A percentile compares a stretch with the other conserved stretches of the same genome.
phyloP scores from a whole-genome alignment of 2,888 invertebrate species.

The Drosophila recens region DNA sequence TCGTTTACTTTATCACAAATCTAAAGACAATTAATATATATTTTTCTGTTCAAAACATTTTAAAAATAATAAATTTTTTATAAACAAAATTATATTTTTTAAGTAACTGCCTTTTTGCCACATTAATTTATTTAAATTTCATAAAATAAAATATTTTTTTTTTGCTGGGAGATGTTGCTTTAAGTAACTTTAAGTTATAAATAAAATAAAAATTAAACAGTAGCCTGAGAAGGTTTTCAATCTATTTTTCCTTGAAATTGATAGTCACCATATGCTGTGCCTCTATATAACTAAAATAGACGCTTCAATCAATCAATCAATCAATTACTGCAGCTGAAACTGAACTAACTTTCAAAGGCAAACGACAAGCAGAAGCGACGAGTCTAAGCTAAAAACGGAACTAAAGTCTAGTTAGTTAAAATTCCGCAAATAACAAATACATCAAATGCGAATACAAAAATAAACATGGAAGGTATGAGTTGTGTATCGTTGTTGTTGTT shows the following conservation, averaged over 20 bases:
- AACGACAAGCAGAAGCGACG: background rate
- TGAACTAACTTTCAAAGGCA: slow-evolving; percentile 20
- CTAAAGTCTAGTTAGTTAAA: slow-evolving; percentile 10
- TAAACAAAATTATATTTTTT: too few species aligned
- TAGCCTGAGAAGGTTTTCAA: background rate
- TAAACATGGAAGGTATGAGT: background rate
- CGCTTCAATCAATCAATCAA: slow-evolving; percentile 65
- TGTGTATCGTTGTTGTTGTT: background rate
- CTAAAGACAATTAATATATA: too few species aligned
- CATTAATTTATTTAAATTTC: too few species aligned
- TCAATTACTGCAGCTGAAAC: slow-evolving; percentile 30
- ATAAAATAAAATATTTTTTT: too few species aligned
- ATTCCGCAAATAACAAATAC: slow-evolving; percentile 32
- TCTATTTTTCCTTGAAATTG: background rate
- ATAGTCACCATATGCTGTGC: background rate
- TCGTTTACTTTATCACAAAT: too few species aligned
- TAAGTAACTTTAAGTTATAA: too few species aligned
- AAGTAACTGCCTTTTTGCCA: too few species aligned
- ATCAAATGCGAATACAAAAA: background rate
- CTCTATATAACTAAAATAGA: background rate
- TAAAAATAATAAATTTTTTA: too few species aligned
- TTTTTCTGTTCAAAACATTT: too few species aligned
- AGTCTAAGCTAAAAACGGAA: too few species aligned
- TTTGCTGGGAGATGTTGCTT: too few species aligned
- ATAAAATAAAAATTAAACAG: background rate